Evolutionary conservation across 1,140 invertebrate species (phyloP), one percentile per base, ranked within the genome.

Genomic region (Mesaphorura yosii): DNA sequence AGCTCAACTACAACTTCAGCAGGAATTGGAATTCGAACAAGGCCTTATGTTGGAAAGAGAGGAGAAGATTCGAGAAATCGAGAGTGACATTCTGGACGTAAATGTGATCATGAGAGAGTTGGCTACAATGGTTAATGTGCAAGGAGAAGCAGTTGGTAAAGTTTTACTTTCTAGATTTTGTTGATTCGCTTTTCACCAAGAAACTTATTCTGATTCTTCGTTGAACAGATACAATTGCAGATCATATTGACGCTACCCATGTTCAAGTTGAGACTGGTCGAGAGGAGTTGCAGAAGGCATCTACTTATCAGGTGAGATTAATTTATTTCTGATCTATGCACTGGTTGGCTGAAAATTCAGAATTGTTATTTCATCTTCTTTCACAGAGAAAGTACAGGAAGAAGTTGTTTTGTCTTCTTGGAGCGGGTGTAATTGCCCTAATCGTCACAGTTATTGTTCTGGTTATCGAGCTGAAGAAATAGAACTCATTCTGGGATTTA

Each of bases 21-120:
- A 74, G 45, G 69, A 76, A 39, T 69, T 88, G 15, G 79, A 85
- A 66, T 86, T 86, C 69, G 81, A 86, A 68, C 78, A 80, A 54
- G 82, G 80, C 51, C 74, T 88, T 72, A 63, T 85, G 37, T 58
- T 82, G 23, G 85, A 88, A 55, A 75, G 81, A 34, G 82, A 86
- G 62, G 75, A 80, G 20, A 76, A 80, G 66, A 78, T 88, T 52
- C 76, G 75, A 57, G 74, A 78, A 66, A 84, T 88, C 41, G 85
- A 93, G 72, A 77, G 78, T 3, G 84, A 93, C 68, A 84, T 95
- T 50, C 70, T 88, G 48, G 88, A 93, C 70, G 83, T 93, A 1
- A 91, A 91, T 69, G 79, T 88, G 68, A 91, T 95, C 48, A 94
- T 94, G 81, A 79, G 83, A 54, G 82, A 90, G 62, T 71, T 96